phyloP scores from a whole-genome alignment of 2,888 invertebrate species.

The Bedellia somnulentella region DNA sequence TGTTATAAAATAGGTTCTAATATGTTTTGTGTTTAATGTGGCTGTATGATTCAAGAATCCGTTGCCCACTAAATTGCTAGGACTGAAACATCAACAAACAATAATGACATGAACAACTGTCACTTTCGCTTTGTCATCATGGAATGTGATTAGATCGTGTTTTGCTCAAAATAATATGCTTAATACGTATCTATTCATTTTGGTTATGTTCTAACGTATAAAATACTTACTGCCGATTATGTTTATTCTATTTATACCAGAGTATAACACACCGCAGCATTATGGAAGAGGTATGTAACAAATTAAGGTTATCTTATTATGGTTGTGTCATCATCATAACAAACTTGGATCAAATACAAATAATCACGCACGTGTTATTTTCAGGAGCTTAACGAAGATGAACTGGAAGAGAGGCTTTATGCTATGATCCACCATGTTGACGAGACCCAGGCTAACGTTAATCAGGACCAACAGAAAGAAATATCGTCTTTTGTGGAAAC shows the following conservation, averaged over 20 bases:
- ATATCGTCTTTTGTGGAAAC: no score
- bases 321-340: conserved; percentile 24
- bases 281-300: conserved; percentile 48
- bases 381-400: conserved; percentile 53
- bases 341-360: background rate
- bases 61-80: no score
- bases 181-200: conserved; percentile 26
- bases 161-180: background rate
- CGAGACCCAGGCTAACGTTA: conserved; percentile 29
- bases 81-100: no score
- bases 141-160: conserved; percentile 43
- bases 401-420: conserved; percentile 48
- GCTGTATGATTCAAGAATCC: no score
- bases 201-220: conserved; percentile 36
- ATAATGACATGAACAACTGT: conserved; percentile 18
- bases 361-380: conserved; percentile 16
- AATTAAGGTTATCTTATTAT: conserved; percentile 32
- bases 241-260: conserved; percentile 40
- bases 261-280: conserved; percentile 37
- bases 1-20: no score
- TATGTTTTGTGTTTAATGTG: no score
- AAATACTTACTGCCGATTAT: conserved; percentile 41
- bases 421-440: conserved; percentile 50
- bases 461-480: no score
- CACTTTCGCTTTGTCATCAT: conserved; percentile 26